A percentile compares a stretch with the other conserved stretches of the same genome.
These are phyloP conservation scores for Phylloscopus trochiloides DNA, from an alignment of 2,113 vertebrate species.

Conservation along the genomic window DNA sequence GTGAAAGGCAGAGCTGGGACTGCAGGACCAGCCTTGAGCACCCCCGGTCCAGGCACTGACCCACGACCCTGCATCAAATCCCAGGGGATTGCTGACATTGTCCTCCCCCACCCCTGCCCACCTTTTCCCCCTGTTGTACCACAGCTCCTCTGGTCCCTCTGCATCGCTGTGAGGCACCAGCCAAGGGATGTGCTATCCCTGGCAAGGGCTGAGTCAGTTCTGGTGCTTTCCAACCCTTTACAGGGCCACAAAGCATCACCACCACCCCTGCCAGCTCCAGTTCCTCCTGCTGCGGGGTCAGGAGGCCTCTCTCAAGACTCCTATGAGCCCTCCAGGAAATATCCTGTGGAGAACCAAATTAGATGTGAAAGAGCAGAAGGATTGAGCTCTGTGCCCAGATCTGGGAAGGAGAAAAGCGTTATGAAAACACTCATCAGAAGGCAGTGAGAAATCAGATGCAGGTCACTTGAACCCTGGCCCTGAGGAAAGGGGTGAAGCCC, in stretches of 20 bases:
- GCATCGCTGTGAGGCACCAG: not conserved
- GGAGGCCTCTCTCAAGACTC: not conserved
- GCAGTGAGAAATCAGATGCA: constrained; percentile 16
- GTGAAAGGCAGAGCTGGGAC: not conserved
- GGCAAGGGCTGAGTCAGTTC: not conserved
- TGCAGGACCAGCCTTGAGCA: not conserved
- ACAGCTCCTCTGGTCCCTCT: not conserved
- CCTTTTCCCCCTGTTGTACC: not conserved
- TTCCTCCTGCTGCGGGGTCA: fast-evolving
- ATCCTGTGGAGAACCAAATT: not conserved
- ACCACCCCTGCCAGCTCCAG: fast-evolving
- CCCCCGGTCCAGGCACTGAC: too few relatives aligned
- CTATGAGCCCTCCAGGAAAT: constrained; percentile 1
- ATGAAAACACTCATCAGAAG: constrained; percentile 27
- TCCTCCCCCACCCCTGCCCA: not conserved
- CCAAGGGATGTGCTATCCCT: not conserved
- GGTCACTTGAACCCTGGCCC: constrained; percentile 29
- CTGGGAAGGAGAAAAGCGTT: not conserved
- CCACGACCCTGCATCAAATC: not conserved
- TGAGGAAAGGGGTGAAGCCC: constrained; percentile 22
- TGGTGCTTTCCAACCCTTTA: not conserved
- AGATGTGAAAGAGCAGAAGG: constrained; percentile 30
- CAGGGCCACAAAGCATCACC: not conserved
- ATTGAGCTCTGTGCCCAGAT: not conserved
- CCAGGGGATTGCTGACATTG: not conserved